Evolutionary conservation across 1,140 invertebrate species (phyloP).

Genomic region (Drosophila punjabiensis): DNA sequence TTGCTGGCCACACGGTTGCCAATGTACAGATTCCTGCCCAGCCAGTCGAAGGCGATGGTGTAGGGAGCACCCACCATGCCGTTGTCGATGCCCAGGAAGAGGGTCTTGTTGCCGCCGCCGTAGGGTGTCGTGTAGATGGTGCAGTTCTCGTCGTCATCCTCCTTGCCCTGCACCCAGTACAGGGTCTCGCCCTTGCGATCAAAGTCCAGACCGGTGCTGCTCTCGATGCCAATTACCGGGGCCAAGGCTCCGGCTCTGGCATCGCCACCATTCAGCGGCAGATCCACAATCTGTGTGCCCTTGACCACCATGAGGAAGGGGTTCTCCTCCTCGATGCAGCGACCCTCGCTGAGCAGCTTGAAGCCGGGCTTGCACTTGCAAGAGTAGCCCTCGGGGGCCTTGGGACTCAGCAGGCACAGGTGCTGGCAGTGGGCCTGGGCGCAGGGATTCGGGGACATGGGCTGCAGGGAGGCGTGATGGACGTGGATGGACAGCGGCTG

Average conservation of each 20-base stretch:
- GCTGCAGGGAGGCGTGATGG: constrained; percentile 97
- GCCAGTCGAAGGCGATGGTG: constrained; percentile 97
- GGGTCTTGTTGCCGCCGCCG: constrained; percentile 94
- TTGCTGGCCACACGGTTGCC: constrained; percentile 96
- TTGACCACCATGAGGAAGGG: constrained; percentile 96
- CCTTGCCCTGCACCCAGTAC: constrained; percentile 94
- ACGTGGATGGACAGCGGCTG: constrained; percentile 98
- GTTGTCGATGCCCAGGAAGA: constrained; percentile 91
- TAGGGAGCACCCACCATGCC: constrained; percentile 96
- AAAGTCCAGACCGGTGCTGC: constrained; percentile 96
- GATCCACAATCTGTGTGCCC: constrained; percentile 94
- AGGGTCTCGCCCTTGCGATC: constrained; percentile 93
- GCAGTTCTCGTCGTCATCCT: constrained; percentile 91
- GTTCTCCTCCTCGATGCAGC: constrained; percentile 93
- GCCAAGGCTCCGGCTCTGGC: constrained; percentile 92
- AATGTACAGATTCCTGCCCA: constrained; percentile 97
- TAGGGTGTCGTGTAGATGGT: constrained; percentile 94
- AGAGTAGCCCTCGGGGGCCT: constrained; percentile 89
- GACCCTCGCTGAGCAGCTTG: constrained; percentile 88
- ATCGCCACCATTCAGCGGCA: constrained; percentile 91
- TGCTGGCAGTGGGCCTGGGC: constrained; percentile 93
- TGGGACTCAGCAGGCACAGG: constrained; percentile 95
- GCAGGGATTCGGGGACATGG: constrained; percentile 94
- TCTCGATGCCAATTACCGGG: constrained; percentile 96
- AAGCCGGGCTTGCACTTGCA: constrained; percentile 97